These are phyloP conservation scores for Drosophila arawakana DNA, from an alignment of 1,140 invertebrate species.

Conservation along the genomic window DNA sequence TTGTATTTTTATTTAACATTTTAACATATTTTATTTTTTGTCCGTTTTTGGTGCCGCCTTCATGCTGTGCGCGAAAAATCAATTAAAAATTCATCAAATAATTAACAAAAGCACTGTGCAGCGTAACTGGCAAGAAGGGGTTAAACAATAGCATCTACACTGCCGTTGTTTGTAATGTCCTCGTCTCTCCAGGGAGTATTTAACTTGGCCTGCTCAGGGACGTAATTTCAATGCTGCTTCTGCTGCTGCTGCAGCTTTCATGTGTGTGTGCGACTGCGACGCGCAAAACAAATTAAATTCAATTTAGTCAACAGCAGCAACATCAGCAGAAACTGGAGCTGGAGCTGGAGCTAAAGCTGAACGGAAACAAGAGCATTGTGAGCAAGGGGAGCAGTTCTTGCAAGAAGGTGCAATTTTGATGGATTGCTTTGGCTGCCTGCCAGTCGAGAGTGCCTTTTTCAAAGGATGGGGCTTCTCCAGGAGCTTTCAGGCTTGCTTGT, in stretches of 20 bases:
- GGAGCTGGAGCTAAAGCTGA: no score
- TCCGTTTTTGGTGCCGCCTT: constrained; percentile 55
- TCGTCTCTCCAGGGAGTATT: constrained; percentile 70
- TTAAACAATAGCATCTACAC: constrained; percentile 70
- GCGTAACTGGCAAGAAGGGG: constrained; percentile 58
- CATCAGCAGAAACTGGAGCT: constrained; percentile 6
- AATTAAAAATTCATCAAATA: constrained; percentile 84
- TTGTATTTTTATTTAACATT: constrained; percentile 42
- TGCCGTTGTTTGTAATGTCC: constrained; percentile 8
- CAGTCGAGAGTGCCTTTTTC: constrained; percentile 45
- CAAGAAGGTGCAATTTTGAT: constrained; percentile 84
- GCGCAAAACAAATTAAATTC: constrained; percentile 83
- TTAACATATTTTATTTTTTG: constrained; percentile 38
- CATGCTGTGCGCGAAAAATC: constrained; percentile 82
- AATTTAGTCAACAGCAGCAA: constrained; percentile 73
- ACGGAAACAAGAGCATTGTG: constrained; percentile 6
- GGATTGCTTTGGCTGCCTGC: constrained; percentile 76
- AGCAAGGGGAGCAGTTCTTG: constrained; percentile 43
- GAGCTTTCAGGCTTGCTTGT: constrained; percentile 61
- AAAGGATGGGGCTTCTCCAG: constrained; percentile 22
- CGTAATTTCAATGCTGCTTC: constrained; percentile 62
- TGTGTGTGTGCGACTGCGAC: constrained; percentile 56
- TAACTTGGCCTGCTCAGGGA: constrained; percentile 69
- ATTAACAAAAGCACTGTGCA: constrained; percentile 80
- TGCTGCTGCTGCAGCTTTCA: constrained; percentile 37